Percentiles rank a stretch among this genome's conserved stretches.
Conservation (phyloP, 2,113 vertebrate genomes). For the Oncorhynchus kisutch region DNA sequence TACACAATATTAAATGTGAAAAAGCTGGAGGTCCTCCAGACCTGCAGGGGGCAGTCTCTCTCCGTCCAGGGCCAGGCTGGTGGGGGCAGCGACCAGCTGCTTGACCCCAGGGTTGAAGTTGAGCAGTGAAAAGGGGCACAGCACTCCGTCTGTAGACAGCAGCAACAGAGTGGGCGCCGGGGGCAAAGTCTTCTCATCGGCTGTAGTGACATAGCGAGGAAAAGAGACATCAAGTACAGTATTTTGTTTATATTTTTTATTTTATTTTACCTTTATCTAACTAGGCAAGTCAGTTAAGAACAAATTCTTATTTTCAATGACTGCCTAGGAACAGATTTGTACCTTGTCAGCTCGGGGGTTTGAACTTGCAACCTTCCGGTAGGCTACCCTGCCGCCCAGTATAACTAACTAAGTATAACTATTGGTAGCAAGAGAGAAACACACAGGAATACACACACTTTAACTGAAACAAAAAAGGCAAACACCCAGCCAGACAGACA, state of each 20-base stretch:
- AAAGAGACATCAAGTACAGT: neutral
- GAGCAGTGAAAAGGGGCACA: conserved; percentile 92
- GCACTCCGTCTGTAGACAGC: conserved; percentile 91
- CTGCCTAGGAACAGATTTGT: no score
- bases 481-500: neutral
- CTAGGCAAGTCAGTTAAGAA: no score
- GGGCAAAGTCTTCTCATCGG: conserved; percentile 84
- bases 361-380: no score
- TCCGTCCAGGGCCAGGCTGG: conserved; percentile 70
- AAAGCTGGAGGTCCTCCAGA: conserved; percentile 46
- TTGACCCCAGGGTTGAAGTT: conserved; percentile 84
- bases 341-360: no score
- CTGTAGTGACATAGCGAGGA: conserved; percentile 58
- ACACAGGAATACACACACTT: neutral
- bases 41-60: conserved; percentile 82
- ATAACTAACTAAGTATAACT: no score
- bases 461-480: neutral
- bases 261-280: no score
- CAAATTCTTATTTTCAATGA: no score
- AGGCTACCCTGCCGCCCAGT: no score
- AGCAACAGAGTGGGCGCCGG: conserved; percentile 87
- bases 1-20: neutral
- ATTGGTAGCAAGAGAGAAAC: neutral
- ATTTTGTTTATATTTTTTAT: no score
- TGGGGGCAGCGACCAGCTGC: conserved; percentile 68